Evolutionary conservation across 2,113 vertebrate species (phyloP).

Genomic region (Trogon melanurus): DNA sequence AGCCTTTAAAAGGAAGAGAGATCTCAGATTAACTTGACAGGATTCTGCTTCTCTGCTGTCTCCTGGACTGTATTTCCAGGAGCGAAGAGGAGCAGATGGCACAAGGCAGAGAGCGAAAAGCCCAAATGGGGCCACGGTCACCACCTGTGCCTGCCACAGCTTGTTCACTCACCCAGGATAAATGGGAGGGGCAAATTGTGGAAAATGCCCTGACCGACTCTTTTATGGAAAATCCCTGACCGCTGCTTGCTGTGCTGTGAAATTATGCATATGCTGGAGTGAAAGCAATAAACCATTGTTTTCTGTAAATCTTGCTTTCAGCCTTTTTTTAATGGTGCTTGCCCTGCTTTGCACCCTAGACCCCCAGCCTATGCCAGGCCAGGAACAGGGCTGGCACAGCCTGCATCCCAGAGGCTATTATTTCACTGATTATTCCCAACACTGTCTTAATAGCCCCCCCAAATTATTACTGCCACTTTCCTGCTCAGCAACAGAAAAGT

Average conservation of each 20-base stretch:
- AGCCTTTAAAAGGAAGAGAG: not conserved
- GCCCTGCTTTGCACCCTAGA: not conserved
- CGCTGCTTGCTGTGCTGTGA: slow-evolving; percentile 21
- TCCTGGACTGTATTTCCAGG: not conserved
- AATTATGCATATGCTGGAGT: not conserved
- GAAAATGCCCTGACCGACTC: not conserved
- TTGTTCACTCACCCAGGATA: not conserved
- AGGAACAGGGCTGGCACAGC: not conserved
- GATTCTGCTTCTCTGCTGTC: not conserved
- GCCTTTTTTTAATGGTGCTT: not conserved
- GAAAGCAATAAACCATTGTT: not conserved
- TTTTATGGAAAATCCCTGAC: not conserved
- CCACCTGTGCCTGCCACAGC: slow-evolving; percentile 38
- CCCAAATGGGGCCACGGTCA: not conserved
- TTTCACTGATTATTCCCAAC: not conserved
- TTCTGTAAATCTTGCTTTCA: not conserved
- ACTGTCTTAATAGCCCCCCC: not conserved
- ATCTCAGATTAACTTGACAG: not conserved
- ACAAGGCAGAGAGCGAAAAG: not conserved
- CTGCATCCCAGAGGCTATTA: not conserved
- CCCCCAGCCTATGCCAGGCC: not conserved
- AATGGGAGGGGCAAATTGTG: not conserved
- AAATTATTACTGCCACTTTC: not conserved
- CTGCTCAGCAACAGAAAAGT: not conserved
- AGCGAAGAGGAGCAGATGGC: slow-evolving; percentile 43